These are phyloP conservation scores for Corythoichthys haematopterus DNA, from an alignment of 2,113 vertebrate species.

Conservation along the genomic window DNA sequence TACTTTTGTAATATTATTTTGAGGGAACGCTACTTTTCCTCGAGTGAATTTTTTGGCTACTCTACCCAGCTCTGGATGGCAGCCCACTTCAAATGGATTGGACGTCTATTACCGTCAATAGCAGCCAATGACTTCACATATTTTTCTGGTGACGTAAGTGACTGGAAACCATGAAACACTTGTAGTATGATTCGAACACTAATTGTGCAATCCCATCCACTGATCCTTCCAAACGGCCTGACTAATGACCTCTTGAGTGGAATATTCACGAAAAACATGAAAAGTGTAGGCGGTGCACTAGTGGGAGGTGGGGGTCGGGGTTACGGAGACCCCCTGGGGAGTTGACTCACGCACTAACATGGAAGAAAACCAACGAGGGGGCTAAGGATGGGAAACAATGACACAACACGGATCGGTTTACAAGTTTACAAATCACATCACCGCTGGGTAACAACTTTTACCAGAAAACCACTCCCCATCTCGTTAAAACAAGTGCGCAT, in stretches of 20 bases:
- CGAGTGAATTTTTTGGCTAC: no score
- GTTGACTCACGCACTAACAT: conserved; percentile 56
- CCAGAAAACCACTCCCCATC: conserved; percentile 63
- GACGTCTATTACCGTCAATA: no score
- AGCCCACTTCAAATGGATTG: no score
- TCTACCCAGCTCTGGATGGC: no score
- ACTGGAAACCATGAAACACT: no score
- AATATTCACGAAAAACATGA: conserved; percentile 43
- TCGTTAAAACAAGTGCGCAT: conserved; percentile 30
- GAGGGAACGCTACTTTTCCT: no score
- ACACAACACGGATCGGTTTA: conserved; percentile 67
- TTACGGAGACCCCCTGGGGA: conserved; percentile 1
- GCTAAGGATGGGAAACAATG: conserved; percentile 58
- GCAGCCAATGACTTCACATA: no score
- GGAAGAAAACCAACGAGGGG: conserved; percentile 45
- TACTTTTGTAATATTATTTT: no score
- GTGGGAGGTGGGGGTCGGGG: neutral
- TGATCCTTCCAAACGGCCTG: neutral
- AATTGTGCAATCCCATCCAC: no score
- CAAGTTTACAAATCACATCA: conserved; percentile 39
- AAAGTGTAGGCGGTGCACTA: neutral
- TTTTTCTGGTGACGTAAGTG: no score
- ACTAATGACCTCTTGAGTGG: conserved; percentile 14
- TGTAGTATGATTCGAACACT: no score
- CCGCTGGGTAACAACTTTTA: conserved; percentile 61